Base-by-base conservation (phyloP, 1,140 invertebrate genomes). In the Drosophila pandora region DNA sequence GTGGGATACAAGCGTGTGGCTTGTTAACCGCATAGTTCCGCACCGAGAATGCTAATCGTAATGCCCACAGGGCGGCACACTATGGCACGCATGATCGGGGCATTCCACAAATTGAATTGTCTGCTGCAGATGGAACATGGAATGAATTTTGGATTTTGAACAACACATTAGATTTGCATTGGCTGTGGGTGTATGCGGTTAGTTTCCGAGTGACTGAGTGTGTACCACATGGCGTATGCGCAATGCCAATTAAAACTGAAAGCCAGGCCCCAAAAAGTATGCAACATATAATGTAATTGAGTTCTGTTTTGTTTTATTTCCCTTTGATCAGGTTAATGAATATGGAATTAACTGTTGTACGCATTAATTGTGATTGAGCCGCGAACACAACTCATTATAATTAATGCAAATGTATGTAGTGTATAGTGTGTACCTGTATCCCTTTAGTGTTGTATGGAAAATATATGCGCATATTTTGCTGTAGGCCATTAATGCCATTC, bases 261-360 rank as follows among this genome's bases (percentile, higher is more conserved):
- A 37, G 59, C 64, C 30, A 5, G 30, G 54, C 70, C 82, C 55
- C 39, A 32, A 30, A 68, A 85, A 87, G 78, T 87, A 85, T 64
- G 82, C 82, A 77, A 48, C 76, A 64, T 64, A 60, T 80, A 67
- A 80, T 74, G 58, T 64, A 54, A 73, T 73, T 72, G 55, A 23
- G 21, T 72, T 54, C 23, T 41, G 10, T 32, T 59, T 28, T 23
- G 30, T 63, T 62, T 73, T 30, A 32, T 53, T 71, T 48, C 3
- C 22, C 17, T 73, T 76, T 45, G 55, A 85, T 73, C 79, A 53
- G 10, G 48, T 39, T 85, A 85, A 85, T 85, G 67, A 85, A 80
- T 55, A 80, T 53, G 41, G 73, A 76, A 64, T 59, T 52, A 49
- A 60, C 52, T 25, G 23, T 32, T 56, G 57, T 54, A 39, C 23